These are phyloP conservation scores for Scaeva pyrastri DNA, from an alignment of 2,888 invertebrate genomes.

Conservation along the genomic window DNA sequence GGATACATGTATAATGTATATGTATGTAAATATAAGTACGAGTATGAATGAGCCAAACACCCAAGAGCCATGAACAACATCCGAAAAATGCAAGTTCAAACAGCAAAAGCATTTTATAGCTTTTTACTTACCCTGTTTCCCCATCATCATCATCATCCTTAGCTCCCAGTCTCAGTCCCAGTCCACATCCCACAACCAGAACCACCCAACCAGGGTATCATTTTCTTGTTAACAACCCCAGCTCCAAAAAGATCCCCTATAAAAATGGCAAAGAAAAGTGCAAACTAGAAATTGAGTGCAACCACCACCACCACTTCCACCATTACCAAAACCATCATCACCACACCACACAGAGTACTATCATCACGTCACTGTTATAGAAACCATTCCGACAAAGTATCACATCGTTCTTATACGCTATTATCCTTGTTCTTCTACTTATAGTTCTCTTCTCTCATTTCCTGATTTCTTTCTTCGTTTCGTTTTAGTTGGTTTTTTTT, in stretches of 20 bases:
- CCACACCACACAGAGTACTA: conserved; percentile 16
- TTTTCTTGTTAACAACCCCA: conserved; percentile 62
- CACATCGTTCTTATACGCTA: conserved; percentile 53
- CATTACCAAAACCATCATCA: conserved; percentile 10
- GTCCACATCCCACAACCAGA: conserved; percentile 4
- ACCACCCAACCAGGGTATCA: conserved; percentile 69
- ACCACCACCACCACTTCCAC: conserved; percentile 8
- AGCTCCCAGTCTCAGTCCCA: not conserved
- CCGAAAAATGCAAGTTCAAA: conserved; percentile 69
- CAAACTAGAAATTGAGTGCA: conserved; percentile 72
- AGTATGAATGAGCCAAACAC: too few species aligned
- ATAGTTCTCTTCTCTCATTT: conserved; percentile 15
- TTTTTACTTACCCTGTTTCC: conserved; percentile 62
- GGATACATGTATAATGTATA: conserved; percentile 3
- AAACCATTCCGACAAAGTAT: conserved; percentile 67
- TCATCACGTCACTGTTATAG: conserved; percentile 36
- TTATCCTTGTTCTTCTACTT: conserved; percentile 41
- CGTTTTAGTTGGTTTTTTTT: conserved; percentile 40
- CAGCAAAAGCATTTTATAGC: conserved; percentile 71
- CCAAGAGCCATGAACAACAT: conserved; percentile 37
- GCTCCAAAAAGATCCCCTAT: conserved; percentile 8
- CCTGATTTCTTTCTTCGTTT: conserved; percentile 29
- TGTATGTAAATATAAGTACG: too few species aligned
- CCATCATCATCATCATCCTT: not conserved
- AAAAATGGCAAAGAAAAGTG: conserved; percentile 52